Evolutionary conservation across 2,888 invertebrate species (phyloP).

Genomic region (Lutraria lutraria): DNA sequence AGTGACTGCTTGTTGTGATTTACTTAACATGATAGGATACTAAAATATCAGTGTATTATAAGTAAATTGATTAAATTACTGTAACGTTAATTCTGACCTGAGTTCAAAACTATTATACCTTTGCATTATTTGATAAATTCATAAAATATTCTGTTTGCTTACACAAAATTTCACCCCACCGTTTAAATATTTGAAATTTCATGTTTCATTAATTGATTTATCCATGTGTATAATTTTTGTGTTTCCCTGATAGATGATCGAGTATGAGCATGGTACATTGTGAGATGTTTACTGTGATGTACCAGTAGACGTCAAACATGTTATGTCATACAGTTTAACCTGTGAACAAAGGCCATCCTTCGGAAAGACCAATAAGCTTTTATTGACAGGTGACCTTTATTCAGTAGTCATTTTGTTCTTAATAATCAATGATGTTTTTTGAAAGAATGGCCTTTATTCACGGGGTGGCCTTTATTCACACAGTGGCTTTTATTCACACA

Average conservation of each 20-base stretch:
- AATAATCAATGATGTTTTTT: too few species aligned
- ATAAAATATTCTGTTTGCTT: not conserved
- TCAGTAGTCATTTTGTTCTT: too few species aligned
- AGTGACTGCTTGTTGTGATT: not conserved
- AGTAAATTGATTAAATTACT: not conserved
- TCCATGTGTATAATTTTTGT: conserved; percentile 44
- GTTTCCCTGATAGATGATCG: conserved; percentile 13
- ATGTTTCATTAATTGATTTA: conserved; percentile 40
- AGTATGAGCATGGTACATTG: not conserved
- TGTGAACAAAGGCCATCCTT: too few species aligned
- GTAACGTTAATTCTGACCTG: not conserved
- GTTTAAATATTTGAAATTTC: conserved; percentile 48
- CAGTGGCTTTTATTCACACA: too few species aligned
- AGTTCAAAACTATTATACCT: not conserved
- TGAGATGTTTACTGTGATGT: too few species aligned
- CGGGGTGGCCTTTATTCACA: too few species aligned
- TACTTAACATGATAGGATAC: not conserved
- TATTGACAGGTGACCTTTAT: too few species aligned
- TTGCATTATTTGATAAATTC: not conserved
- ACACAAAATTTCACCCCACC: conserved; percentile 5
- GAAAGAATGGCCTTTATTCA: too few species aligned
- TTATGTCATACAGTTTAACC: too few species aligned
- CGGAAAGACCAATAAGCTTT: too few species aligned
- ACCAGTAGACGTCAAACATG: too few species aligned
- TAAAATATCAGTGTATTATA: not conserved